Base-by-base conservation (phyloP, 1,140 invertebrate genomes). In the Oppia nitens region DNA sequence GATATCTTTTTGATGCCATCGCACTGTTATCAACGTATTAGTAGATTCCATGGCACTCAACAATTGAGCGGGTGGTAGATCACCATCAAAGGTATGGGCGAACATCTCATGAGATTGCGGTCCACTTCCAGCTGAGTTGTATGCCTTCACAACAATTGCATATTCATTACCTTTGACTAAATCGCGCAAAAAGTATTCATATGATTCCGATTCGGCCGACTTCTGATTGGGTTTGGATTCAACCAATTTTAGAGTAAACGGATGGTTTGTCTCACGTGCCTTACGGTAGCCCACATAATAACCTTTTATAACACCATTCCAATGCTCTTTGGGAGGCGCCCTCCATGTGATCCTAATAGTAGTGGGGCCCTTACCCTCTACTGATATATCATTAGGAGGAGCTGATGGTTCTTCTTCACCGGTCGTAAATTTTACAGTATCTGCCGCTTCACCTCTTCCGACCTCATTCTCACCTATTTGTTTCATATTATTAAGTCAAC, bases 301-400 rank as follows among this genome's bases (percentile, higher is more conserved):
- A 60, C 86, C 87, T 64, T 84, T 78, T 65, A 94, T 87, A 73
- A 90, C 87, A 25, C 89, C 89, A 66, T 94, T 93, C 88, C 88
- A 93, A 67, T 89, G 83, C 62, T 87, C 82, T 49, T 83, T 80
- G 64, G 81, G 75, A 60, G 89, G 88, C 64, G 87, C 84, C 55
- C 65, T 64, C 66, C 66, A 68, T 1, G 58, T 56, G 2, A 68
- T 57, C n/a, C 64, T 57, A 17, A 67, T 50, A 0, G 64, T 64
- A 2, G 64, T 63, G 2, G 66, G 40, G 25, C 66, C 66, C 57
- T 61, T 61, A 6, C 62, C 29, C 40, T 68, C 62, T 1, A 64
- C 64, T 48, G 54, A 32, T 11, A 67, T 62, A 54, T 67, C 66
- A 52, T 62, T 60, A 14, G 66, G 66, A 1, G 66, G 47, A 1